Evolutionary conservation across 2,797 vertebrate genomes (phyloP).

Genomic region (Mormyrops attenuatus): DNA sequence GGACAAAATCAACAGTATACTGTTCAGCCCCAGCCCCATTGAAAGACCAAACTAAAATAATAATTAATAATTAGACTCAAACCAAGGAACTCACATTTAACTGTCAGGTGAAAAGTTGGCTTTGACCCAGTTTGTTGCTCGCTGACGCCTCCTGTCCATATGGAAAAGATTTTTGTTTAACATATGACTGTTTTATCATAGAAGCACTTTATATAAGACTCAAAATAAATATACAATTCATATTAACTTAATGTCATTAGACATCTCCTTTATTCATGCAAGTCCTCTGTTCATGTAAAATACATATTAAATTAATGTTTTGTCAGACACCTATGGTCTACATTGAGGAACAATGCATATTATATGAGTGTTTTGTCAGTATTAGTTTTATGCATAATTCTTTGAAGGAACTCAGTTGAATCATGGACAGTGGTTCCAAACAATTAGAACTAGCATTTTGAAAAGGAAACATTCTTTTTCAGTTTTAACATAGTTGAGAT

Average conservation of each 20-base stretch:
- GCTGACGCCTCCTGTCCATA: not conserved
- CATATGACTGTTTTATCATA: not conserved
- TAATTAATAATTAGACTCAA: not conserved
- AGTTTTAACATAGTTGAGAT: not conserved
- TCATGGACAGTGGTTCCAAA: not conserved
- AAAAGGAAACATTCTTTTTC: not conserved
- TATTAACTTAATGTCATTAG: not conserved
- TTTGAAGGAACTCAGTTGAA: not conserved
- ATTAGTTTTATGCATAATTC: not conserved
- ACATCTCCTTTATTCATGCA: not conserved
- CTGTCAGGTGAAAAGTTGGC: slow-evolving; percentile 11
- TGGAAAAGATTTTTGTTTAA: not conserved
- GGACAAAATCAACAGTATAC: too few species aligned
- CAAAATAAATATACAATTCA: not conserved
- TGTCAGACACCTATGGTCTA: not conserved
- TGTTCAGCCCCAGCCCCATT: not conserved
- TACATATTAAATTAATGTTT: not conserved
- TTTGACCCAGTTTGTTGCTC: not conserved
- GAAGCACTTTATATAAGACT: not conserved
- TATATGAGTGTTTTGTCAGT: not conserved
- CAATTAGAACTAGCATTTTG: not conserved
- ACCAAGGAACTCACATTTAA: not conserved
- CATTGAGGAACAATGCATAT: not conserved
- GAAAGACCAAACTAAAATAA: not conserved
- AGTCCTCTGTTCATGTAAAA: not conserved